Evolutionary conservation across 2,888 invertebrate species (phyloP), one percentile per base, ranked within the genome.

Genomic region (Craniophora ligustri): DNA sequence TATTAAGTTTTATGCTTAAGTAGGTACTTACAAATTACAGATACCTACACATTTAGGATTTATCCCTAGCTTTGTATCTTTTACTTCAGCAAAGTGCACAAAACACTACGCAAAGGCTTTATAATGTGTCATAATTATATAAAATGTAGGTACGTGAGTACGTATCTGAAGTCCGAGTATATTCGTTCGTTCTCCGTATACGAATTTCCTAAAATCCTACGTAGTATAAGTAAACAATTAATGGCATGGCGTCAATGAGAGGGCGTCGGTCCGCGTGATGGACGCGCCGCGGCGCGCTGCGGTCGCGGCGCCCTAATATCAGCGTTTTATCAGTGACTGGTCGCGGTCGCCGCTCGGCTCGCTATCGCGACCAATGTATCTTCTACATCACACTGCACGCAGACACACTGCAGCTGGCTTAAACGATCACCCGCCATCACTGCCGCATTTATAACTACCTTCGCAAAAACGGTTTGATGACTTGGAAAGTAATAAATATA

Each of bases 241-340:
- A 76, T 72, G 66, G 65, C 54, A 59, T 41, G 40, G 63, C 65
- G 65, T 72, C 72, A 72, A 66, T 70, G 73, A 64, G 67, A 68
- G 75, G 75, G 72, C 64, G 69, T 62, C 51, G 59, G 63, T 71
- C 66, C 72, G 66, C 53, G 80, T 89, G 90, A 91, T 85, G 85
- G 85, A 89, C 82, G 81, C 70, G 75, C 49, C 77, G 79, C 75
- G 78, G 53, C 74, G 78, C 71, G 76, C 57, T 78, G 82, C 79
- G 81, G 83, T 77, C 77, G 81, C 84, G 78, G 84, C 81, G 80
- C 79, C 82, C 84, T 92, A 91, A 92, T 91, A 91, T 88, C 85
- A 81, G 75, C 88, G 86, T 89, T 92, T 89, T 91, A 89, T 92
- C 92, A 92, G 87, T 84, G 87, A 80, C 82, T 56, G 69, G 75